Evolutionary conservation across 2,113 vertebrate species (phyloP), one percentile per base, ranked within the genome.

Genomic region (Serinus canaria): DNA sequence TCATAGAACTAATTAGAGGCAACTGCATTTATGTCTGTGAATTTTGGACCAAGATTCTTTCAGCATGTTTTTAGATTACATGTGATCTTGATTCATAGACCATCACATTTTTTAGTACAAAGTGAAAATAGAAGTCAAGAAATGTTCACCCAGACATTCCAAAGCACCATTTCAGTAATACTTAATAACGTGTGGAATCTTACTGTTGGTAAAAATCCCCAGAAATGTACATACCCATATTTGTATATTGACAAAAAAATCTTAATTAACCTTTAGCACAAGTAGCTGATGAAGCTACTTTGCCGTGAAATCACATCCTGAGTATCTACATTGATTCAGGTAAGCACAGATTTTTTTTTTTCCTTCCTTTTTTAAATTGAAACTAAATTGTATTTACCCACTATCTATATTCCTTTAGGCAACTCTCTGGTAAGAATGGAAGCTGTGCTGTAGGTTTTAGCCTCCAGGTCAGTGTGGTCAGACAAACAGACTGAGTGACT

Each of bases 231-330:
- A 60, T 72, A n/a, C 3, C 24, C 28, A 13, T 89, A 72, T 78
- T 87, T 78, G 20, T 75, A 49, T 92, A 91, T 87, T 91, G 87
- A 89, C 27, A 74, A 95, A 80, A 37, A 3, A 59, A 52, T 90
- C 55, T 92, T 86, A 93, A 93, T 94, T 92, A 95, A 93, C 89
- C 92, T 96, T 94, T 68, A 89, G 47, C 39, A 76, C 39, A 78
- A 67, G 53, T 15, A 89, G 64, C 44, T 91, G 89, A 94, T 83
- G 86, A 90, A 94, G 37, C 15, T 91, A 28, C 27, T 76, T 93
- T 89, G 39, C 66, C 1, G 1, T 87, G 64, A 94, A 94, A 94
- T 91, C 43, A 92, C 59, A 89, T 83, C 60, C 43, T 47, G 63
- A 90, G 21, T 59, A 52, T 59, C 64, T 84, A 2, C 66, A 94